Percentiles rank a stretch among this genome's conserved stretches.
Conservation (phyloP, 2,113 vertebrate genomes). For the Sakesphorus luctuosus region DNA sequence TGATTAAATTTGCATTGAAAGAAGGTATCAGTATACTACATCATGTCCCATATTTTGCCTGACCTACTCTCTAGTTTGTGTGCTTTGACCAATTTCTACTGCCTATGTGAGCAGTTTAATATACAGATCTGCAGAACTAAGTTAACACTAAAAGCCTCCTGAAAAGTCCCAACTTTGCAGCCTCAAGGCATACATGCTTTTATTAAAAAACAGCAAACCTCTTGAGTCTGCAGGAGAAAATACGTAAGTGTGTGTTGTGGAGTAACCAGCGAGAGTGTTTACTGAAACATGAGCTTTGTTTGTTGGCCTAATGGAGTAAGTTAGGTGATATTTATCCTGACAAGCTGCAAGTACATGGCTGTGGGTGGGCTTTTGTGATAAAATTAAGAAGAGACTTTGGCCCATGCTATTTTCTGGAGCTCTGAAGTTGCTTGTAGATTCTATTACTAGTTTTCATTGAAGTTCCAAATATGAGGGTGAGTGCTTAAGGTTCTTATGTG, state of each 20-base stretch:
- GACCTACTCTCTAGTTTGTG: background rate
- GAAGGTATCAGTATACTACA: background rate
- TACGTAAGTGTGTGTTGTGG: background rate
- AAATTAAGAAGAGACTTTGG: background rate
- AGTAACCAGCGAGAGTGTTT: background rate
- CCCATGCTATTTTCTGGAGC: background rate
- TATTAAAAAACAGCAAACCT: background rate
- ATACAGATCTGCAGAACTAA: background rate
- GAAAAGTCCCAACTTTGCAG: background rate
- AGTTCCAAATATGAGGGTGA: background rate
- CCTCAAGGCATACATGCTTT: background rate
- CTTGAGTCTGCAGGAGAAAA: background rate
- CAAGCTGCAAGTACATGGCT: background rate
- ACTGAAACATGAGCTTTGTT: background rate
- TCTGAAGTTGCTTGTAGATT: background rate
- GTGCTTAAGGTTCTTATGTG: background rate
- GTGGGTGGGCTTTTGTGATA: accelerated
- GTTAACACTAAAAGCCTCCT: background rate
- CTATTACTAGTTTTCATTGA: background rate
- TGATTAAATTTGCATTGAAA: background rate
- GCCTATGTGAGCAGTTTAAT: background rate
- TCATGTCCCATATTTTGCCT: background rate
- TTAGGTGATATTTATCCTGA: background rate
- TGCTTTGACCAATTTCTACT: background rate
- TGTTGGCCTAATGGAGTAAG: background rate